phyloP scores from a whole-genome alignment of 2,888 invertebrate species.

The Argyresthia goedartella region DNA sequence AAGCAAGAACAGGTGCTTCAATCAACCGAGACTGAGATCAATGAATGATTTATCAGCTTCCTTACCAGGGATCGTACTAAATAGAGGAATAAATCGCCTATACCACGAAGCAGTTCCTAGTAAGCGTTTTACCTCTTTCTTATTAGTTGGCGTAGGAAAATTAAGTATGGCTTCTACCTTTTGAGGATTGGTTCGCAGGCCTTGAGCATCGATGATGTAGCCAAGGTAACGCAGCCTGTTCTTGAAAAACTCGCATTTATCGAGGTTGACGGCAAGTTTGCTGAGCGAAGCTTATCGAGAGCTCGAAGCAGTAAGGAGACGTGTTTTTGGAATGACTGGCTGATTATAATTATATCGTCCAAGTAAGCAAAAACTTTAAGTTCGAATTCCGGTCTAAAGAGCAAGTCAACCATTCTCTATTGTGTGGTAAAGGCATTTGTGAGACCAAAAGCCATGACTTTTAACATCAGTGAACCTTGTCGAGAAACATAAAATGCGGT shows the following conservation, averaged over 20 bases:
- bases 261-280: slow-evolving; percentile 15
- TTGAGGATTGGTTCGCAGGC: slow-evolving; percentile 18
- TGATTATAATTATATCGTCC: slow-evolving; percentile 16
- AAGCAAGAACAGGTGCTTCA: slow-evolving; percentile 5
- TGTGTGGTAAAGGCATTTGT: slow-evolving; percentile 19
- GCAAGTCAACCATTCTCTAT: slow-evolving; percentile 16
- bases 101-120: slow-evolving; percentile 18
- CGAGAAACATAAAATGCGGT: slow-evolving; percentile 11
- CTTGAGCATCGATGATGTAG: slow-evolving; percentile 18
- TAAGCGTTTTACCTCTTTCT: slow-evolving; percentile 9
- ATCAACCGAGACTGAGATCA: slow-evolving; percentile 2
- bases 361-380: slow-evolving; percentile 14
- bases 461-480: not conserved
- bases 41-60: slow-evolving; percentile 14
- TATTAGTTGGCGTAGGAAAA: slow-evolving; percentile 14
- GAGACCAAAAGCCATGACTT: slow-evolving; percentile 8
- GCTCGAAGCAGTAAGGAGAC: slow-evolving; percentile 13
- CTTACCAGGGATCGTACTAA: slow-evolving; percentile 14
- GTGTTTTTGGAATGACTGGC: slow-evolving; percentile 15
- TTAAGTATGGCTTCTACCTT: slow-evolving; percentile 17
- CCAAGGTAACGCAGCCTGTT: slow-evolving; percentile 7
- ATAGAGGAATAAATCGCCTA: slow-evolving; percentile 16
- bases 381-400: slow-evolving; percentile 14
- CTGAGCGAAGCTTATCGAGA: slow-evolving; percentile 11
- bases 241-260: slow-evolving; percentile 10